These are phyloP conservation scores for Pinna nobilis DNA, from an alignment of 1,140 invertebrate species.

Conservation along the genomic window DNA sequence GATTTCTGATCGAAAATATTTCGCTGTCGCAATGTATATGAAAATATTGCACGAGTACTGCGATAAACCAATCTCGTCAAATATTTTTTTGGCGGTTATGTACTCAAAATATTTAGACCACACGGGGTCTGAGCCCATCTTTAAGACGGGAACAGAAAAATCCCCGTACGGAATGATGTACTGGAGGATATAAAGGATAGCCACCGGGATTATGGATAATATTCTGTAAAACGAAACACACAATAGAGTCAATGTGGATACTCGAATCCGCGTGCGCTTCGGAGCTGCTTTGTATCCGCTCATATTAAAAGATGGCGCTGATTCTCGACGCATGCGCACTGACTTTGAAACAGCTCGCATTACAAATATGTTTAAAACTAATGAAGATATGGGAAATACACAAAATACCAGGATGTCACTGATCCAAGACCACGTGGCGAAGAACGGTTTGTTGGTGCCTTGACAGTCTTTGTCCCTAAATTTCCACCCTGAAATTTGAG, in stretches of 20 bases:
- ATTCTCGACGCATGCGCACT: not conserved
- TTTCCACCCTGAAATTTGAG: constrained; percentile 61
- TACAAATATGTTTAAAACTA: constrained; percentile 51
- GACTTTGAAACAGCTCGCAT: constrained; percentile 24
- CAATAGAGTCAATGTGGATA: constrained; percentile 25
- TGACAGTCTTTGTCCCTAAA: constrained; percentile 16
- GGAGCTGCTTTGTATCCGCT: not conserved
- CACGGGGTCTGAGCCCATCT: constrained; percentile 12
- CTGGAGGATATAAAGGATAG: constrained; percentile 25
- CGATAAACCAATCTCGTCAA: constrained; percentile 33
- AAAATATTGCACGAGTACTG: constrained; percentile 35
- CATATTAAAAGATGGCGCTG: not conserved
- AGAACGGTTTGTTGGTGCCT: constrained; percentile 1
- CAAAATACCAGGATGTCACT: constrained; percentile 58
- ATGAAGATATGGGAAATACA: constrained; percentile 50
- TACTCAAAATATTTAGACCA: constrained; percentile 29
- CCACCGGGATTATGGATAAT: constrained; percentile 24
- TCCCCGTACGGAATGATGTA: constrained; percentile 16
- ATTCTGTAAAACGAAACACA: constrained; percentile 37
- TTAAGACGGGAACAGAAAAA: constrained; percentile 2
- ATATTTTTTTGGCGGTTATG: constrained; percentile 20
- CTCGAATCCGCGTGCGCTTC: not conserved
- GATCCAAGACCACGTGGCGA: constrained; percentile 52
- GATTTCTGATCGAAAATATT: constrained; percentile 29
- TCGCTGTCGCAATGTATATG: constrained; percentile 23